Conservation (phyloP, 2,113 vertebrate species). For the Chlorodrepanis virens region DNA sequence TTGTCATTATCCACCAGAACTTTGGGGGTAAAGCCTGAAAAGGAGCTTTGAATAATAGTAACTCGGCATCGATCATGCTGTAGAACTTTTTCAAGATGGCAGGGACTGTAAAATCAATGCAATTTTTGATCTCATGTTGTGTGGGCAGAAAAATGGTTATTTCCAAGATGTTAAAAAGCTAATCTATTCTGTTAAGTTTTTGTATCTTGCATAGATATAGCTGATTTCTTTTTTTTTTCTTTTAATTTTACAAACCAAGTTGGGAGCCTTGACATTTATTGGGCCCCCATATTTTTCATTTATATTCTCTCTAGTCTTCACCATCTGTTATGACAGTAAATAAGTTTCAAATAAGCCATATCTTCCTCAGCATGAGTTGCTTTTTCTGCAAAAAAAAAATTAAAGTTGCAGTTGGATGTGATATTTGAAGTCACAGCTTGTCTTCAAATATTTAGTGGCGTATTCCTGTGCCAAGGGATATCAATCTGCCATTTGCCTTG, state of each 20-base stretch:
- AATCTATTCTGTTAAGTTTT: conserved; percentile 57
- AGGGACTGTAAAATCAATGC: not conserved
- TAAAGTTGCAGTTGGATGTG: conserved; percentile 66
- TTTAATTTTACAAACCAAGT: conserved; percentile 61
- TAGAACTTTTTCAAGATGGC: not conserved
- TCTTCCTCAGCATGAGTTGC: conserved; percentile 70
- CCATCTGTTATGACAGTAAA: conserved; percentile 71
- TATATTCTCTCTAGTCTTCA: conserved; percentile 69
- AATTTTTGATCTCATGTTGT: conserved; percentile 16
- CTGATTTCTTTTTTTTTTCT: conserved; percentile 17
- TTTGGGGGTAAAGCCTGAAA: not conserved
- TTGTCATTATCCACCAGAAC: not conserved
- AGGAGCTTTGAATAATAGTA: not conserved
- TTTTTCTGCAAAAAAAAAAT: conserved; percentile 60
- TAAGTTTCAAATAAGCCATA: conserved; percentile 68
- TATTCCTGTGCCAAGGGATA: conserved; percentile 63
- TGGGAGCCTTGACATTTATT: conserved; percentile 68
- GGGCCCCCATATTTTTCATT: conserved; percentile 71
- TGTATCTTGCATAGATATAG: conserved; percentile 50
- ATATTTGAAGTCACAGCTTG: conserved; percentile 71
- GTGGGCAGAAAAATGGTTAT: conserved; percentile 51
- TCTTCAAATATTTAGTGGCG: conserved; percentile 69
- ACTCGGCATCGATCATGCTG: not conserved
- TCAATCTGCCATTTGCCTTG: conserved; percentile 67
- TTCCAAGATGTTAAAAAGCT: conserved; percentile 58